A percentile compares a stretch with the other conserved stretches of the same genome.
These are phyloP conservation scores for Heliconius aoede DNA, from an alignment of 2,888 invertebrate genomes.

Conservation along the genomic window DNA sequence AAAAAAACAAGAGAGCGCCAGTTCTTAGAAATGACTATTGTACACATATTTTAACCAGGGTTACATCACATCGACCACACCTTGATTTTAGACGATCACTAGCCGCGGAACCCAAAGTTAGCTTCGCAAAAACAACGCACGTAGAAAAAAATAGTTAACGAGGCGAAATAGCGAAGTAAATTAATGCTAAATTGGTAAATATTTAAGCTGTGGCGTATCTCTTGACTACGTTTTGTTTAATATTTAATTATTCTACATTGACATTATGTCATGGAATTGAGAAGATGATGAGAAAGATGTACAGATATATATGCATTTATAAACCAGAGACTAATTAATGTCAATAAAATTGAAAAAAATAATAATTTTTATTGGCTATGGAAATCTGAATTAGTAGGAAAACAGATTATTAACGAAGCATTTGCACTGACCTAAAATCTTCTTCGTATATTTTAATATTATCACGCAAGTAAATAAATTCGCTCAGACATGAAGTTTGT, in stretches of 20 bases:
- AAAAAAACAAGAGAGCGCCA: neutral
- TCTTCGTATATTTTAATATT: neutral
- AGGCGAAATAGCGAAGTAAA: neutral
- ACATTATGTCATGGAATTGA: neutral
- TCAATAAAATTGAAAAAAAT: too few relatives aligned
- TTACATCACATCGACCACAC: constrained; percentile 44
- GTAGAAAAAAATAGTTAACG: constrained; percentile 15
- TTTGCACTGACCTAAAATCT: neutral
- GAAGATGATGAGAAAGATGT: too few relatives aligned
- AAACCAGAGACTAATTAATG: too few relatives aligned
- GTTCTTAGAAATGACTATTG: constrained; percentile 7
- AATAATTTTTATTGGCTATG: too few relatives aligned
- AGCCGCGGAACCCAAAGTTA: constrained; percentile 7
- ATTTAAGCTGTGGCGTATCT: constrained; percentile 7
- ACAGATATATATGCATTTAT: too few relatives aligned
- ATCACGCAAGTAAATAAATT: neutral
- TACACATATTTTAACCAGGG: constrained; percentile 26
- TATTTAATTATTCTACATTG: neutral
- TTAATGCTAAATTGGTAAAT: neutral
- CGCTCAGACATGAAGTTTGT: neutral
- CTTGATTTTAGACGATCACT: constrained; percentile 32
- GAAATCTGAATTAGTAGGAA: neutral
- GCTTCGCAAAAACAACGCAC: constrained; percentile 17
- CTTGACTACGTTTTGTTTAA: neutral
- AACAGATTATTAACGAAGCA: neutral